Evolutionary conservation across 2,888 invertebrate species (phyloP).

Genomic region (Galeruca laticollis): DNA sequence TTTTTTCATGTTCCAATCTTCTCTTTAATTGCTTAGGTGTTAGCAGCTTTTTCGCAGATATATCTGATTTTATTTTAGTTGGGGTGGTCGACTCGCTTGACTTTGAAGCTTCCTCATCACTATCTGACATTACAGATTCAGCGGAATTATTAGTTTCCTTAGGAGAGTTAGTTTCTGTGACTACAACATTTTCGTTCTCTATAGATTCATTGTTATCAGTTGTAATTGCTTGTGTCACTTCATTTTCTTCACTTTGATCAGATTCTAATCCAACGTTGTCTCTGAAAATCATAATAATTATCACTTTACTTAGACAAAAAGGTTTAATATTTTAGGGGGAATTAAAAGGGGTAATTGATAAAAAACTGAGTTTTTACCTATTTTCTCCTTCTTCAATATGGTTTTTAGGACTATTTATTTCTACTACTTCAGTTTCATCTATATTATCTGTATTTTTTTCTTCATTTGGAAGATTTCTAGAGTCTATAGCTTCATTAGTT

Average conservation of each 20-base stretch:
- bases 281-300: background rate
- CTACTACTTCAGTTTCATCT: background rate
- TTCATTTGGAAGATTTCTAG: background rate
- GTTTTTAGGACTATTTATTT: background rate
- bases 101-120: constrained; percentile 34
- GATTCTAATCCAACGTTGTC: background rate
- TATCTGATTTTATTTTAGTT: constrained; percentile 29
- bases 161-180: constrained; percentile 12
- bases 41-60: constrained; percentile 57
- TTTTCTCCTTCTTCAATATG: background rate
- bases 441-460: background rate
- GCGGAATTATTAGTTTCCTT: constrained; percentile 50
- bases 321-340: too few species aligned
- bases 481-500: constrained; percentile 27
- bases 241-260: background rate
- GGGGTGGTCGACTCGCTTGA: constrained; percentile 1
- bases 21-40: constrained; percentile 68
- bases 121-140: constrained; percentile 12
- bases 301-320: too few species aligned
- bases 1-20: constrained; percentile 62
- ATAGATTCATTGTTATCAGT: constrained; percentile 1
- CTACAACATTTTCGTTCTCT: constrained; percentile 10
- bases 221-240: background rate
- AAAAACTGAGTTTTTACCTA: background rate
- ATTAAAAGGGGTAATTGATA: too few species aligned